Base-by-base conservation (phyloP, 2,113 vertebrate species). In the Rhynchopsitta pachyrhyncha region DNA sequence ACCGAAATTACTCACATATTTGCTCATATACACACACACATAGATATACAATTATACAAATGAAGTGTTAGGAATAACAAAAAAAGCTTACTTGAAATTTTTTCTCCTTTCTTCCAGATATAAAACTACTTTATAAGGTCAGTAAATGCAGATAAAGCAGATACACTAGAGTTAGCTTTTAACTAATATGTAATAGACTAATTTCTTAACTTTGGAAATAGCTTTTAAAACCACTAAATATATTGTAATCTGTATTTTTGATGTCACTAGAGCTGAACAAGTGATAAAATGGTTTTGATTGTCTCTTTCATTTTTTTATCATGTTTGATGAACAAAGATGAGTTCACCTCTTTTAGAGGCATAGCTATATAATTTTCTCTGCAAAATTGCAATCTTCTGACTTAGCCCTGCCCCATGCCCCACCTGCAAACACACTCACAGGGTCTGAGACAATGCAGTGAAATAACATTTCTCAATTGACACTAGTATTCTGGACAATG, bases 381-480 rank as follows among this genome's bases (percentile, higher is more conserved):
- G 29, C 5, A 57, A 63, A 91, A 81, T 0, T n/a, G 4, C 57
- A 11, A 5, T 53, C 31, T 64, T 82, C 33, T 74, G 33, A 53
- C 20, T 69, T 31, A 37, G n/a, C 5, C 4, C 3, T 35, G 7
- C 6, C 3, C 10, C 2, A 1, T 22, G 5, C 9, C 6, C 3
- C 16, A 11, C 23, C 44, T 20, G 4, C 4, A 44, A n/a, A 50
- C 28, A 55, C 6, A 41, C 3, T 24, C 11, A 76, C 5, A 17
- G 12, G 23, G 11, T 57, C 22, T 0, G 0, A n/a, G 12, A 28
- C 59, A 63, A 7, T 41, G 31, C 13, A 68, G 28, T 82, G 33
- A 85, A 85, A 41, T 6, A 49, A 5, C 6, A 10, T 17, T 77
- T 81, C 44, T 68, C 22, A 31, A 17, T 19, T 68, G 64, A 17